Conservation (phyloP, 2,888 invertebrate species). For the Icerya purchasi region DNA sequence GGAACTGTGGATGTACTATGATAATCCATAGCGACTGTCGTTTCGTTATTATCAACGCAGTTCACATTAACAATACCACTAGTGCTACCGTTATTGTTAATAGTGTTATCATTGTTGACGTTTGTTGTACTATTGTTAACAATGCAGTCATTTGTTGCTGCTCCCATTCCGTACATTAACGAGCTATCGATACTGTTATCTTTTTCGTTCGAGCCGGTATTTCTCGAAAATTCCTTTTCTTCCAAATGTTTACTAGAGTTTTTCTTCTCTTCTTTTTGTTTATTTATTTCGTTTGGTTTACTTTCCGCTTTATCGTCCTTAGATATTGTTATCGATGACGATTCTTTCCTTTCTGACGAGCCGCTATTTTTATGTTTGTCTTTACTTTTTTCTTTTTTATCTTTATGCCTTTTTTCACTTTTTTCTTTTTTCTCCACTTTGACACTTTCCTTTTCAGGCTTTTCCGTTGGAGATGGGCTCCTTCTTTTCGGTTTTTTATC, state of each 20-base stretch:
- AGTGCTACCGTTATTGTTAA: slow-evolving; percentile 2
- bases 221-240: not conserved
- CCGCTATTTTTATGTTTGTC: slow-evolving; percentile 5
- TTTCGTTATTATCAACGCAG: not conserved
- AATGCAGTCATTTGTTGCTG: not conserved
- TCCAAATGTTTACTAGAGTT: not conserved
- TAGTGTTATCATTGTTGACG: not conserved
- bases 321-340: not conserved
- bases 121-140: too few relatives aligned
- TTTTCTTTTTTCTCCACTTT: slow-evolving; percentile 7
- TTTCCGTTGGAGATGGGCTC: not conserved
- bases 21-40: not conserved
- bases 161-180: too few relatives aligned
- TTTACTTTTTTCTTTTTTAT: slow-evolving; percentile 11
- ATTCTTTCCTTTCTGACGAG: not conserved
- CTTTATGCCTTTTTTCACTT: slow-evolving; percentile 10
- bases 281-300: not conserved
- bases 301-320: not conserved
- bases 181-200: not conserved
- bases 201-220: not conserved
- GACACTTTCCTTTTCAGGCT: not conserved
- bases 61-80: not conserved
- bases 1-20: not conserved
- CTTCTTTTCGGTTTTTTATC: slow-evolving; percentile 7
- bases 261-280: not conserved